Percentiles rank a stretch among this genome's conserved stretches.
These are phyloP conservation scores for Ianthella basta DNA, from an alignment of 37 sponge, comb jelly and placozoan species.

Conservation along the genomic window DNA sequence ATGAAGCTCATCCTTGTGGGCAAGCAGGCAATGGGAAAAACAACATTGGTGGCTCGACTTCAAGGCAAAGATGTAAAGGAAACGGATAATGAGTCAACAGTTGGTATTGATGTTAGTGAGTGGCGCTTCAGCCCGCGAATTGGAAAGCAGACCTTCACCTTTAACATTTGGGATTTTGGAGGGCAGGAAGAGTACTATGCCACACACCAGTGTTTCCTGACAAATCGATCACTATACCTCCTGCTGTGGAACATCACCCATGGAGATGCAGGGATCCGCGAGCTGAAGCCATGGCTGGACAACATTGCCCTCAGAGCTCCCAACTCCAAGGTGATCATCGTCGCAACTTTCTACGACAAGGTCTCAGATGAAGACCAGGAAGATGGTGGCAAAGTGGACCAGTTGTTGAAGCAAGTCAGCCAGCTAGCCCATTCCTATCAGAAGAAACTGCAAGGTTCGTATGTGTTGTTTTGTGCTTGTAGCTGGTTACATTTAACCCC, in stretches of 20 bases:
- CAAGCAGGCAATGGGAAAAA: conserved; percentile 83
- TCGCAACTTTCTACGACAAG: conserved; percentile 87
- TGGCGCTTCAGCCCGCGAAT: conserved; percentile 65
- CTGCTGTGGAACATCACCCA: conserved; percentile 81
- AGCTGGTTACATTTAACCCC: neutral
- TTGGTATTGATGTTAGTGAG: conserved; percentile 92
- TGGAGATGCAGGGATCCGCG: conserved; percentile 75
- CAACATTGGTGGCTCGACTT: conserved; percentile 89
- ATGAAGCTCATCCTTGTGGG: conserved; percentile 98
- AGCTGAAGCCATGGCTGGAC: conserved; percentile 90
- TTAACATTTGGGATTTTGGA: conserved; percentile 97
- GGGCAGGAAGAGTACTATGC: conserved; percentile 97
- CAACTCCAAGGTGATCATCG: conserved; percentile 78
- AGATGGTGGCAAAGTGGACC: conserved; percentile 26
- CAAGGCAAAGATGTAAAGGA: conserved; percentile 62
- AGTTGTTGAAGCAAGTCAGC: conserved; percentile 52
- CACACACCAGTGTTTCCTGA: conserved; percentile 96
- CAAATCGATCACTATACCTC: conserved; percentile 89
- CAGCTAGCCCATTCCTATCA: conserved; percentile 39
- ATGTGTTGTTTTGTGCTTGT: neutral
- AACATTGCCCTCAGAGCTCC: conserved; percentile 89
- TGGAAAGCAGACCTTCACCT: conserved; percentile 56
- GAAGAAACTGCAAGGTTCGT: conserved; percentile 60
- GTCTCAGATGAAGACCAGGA: conserved; percentile 58
- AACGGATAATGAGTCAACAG: conserved; percentile 87